These are phyloP conservation scores for Chascanopsetta lugubris DNA, from an alignment of 2,113 vertebrate species.

Conservation along the genomic window DNA sequence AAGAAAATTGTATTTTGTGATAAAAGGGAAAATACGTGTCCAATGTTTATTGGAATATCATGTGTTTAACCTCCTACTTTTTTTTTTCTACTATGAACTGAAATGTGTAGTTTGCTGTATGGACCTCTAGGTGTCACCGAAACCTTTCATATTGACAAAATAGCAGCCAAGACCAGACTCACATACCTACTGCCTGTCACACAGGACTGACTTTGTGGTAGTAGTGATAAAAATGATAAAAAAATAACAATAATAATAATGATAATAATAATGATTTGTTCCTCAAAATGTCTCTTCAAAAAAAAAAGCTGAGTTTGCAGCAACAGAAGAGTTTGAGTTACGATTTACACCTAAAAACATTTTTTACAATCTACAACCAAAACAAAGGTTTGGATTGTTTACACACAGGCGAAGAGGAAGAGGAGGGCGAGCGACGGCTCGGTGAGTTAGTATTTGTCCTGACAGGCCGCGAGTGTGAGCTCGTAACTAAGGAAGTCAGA, in stretches of 20 bases:
- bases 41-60: too few species aligned
- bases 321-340: too few species aligned
- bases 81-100: neutral
- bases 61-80: neutral
- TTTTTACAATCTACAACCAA: neutral
- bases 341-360: too few species aligned
- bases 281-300: too few species aligned
- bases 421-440: neutral
- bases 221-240: too few species aligned
- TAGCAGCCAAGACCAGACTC: neutral
- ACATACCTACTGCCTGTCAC: too few species aligned
- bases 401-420: neutral
- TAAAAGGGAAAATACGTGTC: too few species aligned
- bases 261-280: too few species aligned
- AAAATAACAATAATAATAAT: too few species aligned
- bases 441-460: neutral
- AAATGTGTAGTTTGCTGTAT: slow-evolving; percentile 5
- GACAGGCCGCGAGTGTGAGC: slow-evolving; percentile 13
- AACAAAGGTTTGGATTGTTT: neutral
- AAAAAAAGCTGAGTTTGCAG: too few species aligned
- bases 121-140: slow-evolving; percentile 50
- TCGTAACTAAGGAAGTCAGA: slow-evolving; percentile 18
- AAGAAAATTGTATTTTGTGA: too few species aligned
- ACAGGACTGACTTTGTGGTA: too few species aligned
- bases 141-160: neutral